Evolutionary conservation across 2,113 vertebrate genomes (phyloP).

Genomic region (Phalacrocorax pelagicus): DNA sequence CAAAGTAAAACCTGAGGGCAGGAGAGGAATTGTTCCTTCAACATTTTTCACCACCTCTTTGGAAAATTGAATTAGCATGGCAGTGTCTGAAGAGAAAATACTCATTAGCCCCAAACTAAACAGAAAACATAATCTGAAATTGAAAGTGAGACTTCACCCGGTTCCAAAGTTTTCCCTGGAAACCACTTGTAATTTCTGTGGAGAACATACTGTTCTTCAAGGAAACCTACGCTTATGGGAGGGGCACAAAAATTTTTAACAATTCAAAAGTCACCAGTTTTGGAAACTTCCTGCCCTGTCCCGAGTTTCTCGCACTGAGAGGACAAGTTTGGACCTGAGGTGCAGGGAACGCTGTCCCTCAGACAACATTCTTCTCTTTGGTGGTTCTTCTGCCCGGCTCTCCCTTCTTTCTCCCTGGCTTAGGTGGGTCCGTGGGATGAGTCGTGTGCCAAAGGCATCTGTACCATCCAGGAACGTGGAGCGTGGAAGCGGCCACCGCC

Average conservation of each 20-base stretch:
- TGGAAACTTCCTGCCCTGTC: not conserved
- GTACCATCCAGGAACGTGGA: not conserved
- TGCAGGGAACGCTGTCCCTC: not conserved
- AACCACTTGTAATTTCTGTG: not conserved
- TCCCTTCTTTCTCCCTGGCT: not conserved
- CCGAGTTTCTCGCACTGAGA: fast-evolving
- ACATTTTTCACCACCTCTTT: not conserved
- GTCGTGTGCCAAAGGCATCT: fast-evolving
- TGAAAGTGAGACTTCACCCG: not conserved
- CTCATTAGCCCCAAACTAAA: not conserved
- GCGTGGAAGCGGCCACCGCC: not conserved
- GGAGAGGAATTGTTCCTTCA: not conserved
- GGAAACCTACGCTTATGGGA: not conserved
- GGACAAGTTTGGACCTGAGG: not conserved
- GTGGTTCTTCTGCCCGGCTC: not conserved
- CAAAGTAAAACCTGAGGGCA: not conserved
- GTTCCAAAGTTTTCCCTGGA: not conserved
- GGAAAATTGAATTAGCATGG: not conserved
- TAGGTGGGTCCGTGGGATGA: not conserved
- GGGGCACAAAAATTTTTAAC: not conserved
- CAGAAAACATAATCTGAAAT: not conserved
- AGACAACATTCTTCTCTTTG: not conserved
- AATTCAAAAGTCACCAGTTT: not conserved
- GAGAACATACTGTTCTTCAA: not conserved
- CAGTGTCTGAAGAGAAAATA: not conserved